Evolutionary conservation across 2,888 invertebrate genomes (phyloP).

Genomic region (Myopa tessellatipennis): DNA sequence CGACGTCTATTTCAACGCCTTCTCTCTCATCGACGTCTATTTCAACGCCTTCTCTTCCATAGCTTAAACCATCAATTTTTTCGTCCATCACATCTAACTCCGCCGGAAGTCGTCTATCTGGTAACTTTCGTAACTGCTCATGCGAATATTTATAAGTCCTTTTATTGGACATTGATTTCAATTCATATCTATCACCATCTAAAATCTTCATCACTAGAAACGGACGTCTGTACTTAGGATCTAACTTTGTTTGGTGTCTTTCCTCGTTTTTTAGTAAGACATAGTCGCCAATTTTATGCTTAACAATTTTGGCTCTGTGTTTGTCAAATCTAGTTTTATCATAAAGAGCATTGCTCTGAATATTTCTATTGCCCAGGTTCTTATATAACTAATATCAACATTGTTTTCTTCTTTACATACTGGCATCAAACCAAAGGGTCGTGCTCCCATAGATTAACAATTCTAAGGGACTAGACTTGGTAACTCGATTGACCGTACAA

Average conservation of each 20-base stretch:
- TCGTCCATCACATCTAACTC: too few relatives aligned
- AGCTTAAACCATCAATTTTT: too few relatives aligned
- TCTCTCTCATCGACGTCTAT: too few relatives aligned
- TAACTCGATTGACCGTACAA: constrained; percentile 33
- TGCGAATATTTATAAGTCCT: too few relatives aligned
- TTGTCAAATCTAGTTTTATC: constrained; percentile 30
- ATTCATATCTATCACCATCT: constrained; percentile 11
- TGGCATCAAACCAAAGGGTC: constrained; percentile 25
- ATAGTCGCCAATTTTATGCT: constrained; percentile 35
- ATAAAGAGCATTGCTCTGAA: constrained; percentile 22
- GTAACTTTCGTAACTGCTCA: too few relatives aligned
- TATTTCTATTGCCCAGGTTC: constrained; percentile 39
- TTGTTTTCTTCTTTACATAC: constrained; percentile 6
- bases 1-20: too few relatives aligned
- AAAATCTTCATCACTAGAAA: constrained; percentile 21
- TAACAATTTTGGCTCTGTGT: constrained; percentile 33
- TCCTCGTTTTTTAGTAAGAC: constrained; percentile 40
- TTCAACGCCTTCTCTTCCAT: too few relatives aligned
- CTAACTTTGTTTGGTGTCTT: constrained; percentile 39
- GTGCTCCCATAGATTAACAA: constrained; percentile 32
- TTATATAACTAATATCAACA: constrained; percentile 26
- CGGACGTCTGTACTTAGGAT: constrained; percentile 39
- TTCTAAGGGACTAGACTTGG: constrained; percentile 32
- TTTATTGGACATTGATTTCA: background rate
- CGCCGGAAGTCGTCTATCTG: too few relatives aligned